Evolutionary conservation across 2,888 invertebrate genomes (phyloP), one percentile per base, ranked within the genome.

Genomic region (Amphipoea lucens): DNA sequence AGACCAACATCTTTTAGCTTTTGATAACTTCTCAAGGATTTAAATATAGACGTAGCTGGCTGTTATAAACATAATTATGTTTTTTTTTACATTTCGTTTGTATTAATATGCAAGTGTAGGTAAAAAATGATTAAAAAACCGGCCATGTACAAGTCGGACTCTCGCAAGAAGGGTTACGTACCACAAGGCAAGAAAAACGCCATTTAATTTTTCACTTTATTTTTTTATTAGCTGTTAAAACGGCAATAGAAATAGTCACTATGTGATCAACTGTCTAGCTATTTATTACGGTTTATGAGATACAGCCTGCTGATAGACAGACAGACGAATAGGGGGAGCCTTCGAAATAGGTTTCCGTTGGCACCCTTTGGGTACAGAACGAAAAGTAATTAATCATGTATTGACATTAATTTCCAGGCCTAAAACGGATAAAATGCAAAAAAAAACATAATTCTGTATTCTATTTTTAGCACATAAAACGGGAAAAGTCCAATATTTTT

Each of bases 1-100:
- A 73, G 83, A 80, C 69, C n/a, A 54, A 62, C 12, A n/a, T 72
- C 51, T 78, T 54, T 60, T 36, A 73, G 48, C 20, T 48, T 68
- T 71, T 42, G 40, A 72, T 79, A 51, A 36, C 36, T 54, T 29
- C 54, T 65, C 20, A 54, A 80, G 36, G 40, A 29, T 54, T 45
- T 9, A 71, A n/a, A 54, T 5, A 70, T 4, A 40, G n/a, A 36
- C 36, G 4, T 23, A 23, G 51, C 12, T 14, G 14, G 40, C 40
- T 40, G 6, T 5, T 66, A 12, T 65, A 4, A 65, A 40, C 65
- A 20, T 65, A 11, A 36, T 7, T 66, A n/a, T 12, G 57, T n/a
- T n/a, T 60, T 60, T n/a, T n/a, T 1, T 9, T 17, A 65, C 42
- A n/a, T 7, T n/a, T n/a, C n/a, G 12, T 5, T 60, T 60, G 1